These are phyloP conservation scores for Aleadryas rufinucha DNA, from an alignment of 2,113 vertebrate species.

Conservation along the genomic window DNA sequence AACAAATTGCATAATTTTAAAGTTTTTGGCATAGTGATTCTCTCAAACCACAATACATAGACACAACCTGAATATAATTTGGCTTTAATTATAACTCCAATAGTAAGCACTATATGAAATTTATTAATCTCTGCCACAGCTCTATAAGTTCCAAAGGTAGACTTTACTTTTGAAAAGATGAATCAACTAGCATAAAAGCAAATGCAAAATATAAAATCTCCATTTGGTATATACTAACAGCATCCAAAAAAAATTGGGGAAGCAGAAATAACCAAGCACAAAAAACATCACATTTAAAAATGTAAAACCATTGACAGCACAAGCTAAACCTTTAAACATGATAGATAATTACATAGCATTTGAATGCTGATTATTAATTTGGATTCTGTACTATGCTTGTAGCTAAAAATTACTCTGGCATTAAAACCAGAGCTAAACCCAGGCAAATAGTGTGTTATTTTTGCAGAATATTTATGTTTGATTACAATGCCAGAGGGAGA, in stretches of 20 bases:
- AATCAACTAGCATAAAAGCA: background rate
- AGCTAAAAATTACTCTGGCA: conserved; percentile 28
- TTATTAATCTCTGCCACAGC: background rate
- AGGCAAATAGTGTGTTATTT: background rate
- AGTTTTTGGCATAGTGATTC: background rate
- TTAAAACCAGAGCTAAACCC: conserved; percentile 21
- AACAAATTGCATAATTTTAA: background rate
- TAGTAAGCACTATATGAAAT: background rate
- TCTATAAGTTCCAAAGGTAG: background rate
- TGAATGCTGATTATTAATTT: conserved; percentile 43
- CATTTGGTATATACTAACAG: background rate
- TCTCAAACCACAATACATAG: background rate
- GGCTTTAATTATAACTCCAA: background rate
- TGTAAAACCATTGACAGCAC: background rate
- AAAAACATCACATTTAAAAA: background rate
- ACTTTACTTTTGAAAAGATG: background rate
- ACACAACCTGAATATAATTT: background rate
- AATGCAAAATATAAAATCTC: background rate
- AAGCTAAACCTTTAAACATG: background rate
- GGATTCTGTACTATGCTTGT: background rate
- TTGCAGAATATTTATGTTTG: background rate
- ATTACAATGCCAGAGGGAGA: background rate
- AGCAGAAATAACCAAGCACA: background rate
- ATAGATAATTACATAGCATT: conserved; percentile 11
- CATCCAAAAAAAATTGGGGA: background rate